A percentile compares a stretch with the other conserved stretches of the same genome.
These are phyloP conservation scores for Philhelius pedissequus DNA, from an alignment of 2,888 invertebrate species.

Conservation along the genomic window DNA sequence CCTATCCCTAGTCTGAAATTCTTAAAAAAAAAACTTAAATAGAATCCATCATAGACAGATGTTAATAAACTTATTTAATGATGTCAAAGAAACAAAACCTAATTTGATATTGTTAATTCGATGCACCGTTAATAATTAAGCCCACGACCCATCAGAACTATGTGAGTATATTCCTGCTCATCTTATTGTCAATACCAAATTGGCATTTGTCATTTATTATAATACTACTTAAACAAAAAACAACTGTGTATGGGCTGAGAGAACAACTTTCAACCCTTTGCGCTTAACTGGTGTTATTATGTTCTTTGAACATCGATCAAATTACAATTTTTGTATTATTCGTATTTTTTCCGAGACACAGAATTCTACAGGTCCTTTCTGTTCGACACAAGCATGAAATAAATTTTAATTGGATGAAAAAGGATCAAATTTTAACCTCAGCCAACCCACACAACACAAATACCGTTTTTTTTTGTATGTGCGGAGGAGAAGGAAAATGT, in stretches of 20 bases:
- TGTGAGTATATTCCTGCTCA: not conserved
- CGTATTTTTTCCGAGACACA: not conserved
- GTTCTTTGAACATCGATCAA: constrained; percentile 4
- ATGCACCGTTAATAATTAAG: constrained; percentile 1
- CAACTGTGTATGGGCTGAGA: not conserved
- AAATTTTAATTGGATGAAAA: constrained; percentile 14
- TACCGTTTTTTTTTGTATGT: not conserved
- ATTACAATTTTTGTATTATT: not conserved
- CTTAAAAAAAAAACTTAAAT: not conserved
- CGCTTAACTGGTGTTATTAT: not conserved
- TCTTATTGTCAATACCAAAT: not conserved
- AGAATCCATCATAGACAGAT: not conserved
- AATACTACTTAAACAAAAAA: not conserved
- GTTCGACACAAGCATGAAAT: not conserved
- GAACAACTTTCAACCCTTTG: not conserved
- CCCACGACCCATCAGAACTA: not conserved
- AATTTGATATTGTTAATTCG: constrained; percentile 15
- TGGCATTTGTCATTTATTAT: not conserved
- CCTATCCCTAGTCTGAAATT: not conserved
- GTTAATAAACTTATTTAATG: not conserved
- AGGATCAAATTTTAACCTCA: constrained; percentile 11
- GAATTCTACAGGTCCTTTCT: constrained; percentile 10
- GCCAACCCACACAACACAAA: not conserved
- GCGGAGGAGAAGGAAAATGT: not conserved
- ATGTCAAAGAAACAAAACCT: not conserved